These are phyloP conservation scores for Rhyacophila brunnea DNA, from an alignment of 1,140 invertebrate species.

Conservation along the genomic window DNA sequence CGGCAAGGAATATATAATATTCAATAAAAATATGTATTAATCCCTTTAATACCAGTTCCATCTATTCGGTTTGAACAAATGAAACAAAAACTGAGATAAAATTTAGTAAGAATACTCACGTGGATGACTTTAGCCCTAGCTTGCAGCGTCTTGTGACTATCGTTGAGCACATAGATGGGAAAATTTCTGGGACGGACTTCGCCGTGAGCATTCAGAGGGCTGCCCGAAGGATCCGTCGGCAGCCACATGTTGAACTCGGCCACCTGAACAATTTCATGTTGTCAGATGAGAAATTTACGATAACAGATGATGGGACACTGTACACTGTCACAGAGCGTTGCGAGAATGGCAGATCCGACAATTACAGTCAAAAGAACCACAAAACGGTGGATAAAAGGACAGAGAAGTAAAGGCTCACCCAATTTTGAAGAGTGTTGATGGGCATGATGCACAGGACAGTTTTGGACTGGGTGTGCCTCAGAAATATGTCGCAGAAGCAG, in stretches of 20 bases:
- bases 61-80: too few species aligned
- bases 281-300: too few species aligned
- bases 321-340: too few species aligned
- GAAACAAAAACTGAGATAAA: too few species aligned
- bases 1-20: too few species aligned
- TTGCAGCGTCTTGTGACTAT: conserved; percentile 88
- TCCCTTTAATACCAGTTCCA: too few species aligned
- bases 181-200: conserved; percentile 77
- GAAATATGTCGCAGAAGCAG: conserved; percentile 94
- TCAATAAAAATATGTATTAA: too few species aligned
- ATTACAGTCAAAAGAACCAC: too few species aligned
- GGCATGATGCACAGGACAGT: conserved; percentile 96
- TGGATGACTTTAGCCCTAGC: conserved; percentile 74
- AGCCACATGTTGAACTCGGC: conserved; percentile 97
- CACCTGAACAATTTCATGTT: conserved; percentile 46
- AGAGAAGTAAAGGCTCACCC: conserved; percentile 60
- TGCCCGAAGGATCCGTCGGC: conserved; percentile 53
- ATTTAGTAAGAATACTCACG: too few species aligned
- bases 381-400: too few species aligned
- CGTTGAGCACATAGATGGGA: conserved; percentile 87
- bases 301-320: too few species aligned
- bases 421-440: conserved; percentile 98
- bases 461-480: conserved; percentile 84
- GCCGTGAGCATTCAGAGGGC: conserved; percentile 56
- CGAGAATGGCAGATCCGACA: too few species aligned